phyloP scores from a whole-genome alignment of 2,113 vertebrate species.

The Vidua chalybeata region DNA sequence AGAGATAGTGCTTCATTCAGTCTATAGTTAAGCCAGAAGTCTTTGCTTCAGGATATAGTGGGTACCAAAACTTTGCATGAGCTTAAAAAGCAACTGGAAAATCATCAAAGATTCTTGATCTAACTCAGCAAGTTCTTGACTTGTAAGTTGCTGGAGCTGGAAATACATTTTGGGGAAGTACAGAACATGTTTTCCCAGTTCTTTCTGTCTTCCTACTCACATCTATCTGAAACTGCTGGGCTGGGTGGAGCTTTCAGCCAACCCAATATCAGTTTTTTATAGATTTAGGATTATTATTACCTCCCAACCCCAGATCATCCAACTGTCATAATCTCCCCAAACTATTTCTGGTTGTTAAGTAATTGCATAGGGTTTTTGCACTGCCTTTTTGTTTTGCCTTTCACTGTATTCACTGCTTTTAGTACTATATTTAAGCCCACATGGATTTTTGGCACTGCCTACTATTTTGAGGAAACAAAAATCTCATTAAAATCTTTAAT shows the following conservation, averaged over 20 bases:
- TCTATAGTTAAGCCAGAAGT: background rate
- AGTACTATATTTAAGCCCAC: background rate
- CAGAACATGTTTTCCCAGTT: background rate
- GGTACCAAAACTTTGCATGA: background rate
- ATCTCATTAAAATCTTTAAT: background rate
- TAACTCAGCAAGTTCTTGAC: background rate
- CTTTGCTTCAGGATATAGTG: background rate
- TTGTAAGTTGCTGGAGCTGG: background rate
- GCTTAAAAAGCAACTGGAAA: background rate
- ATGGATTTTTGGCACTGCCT: background rate
- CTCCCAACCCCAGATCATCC: background rate
- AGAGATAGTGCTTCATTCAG: background rate
- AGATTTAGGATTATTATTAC: background rate
- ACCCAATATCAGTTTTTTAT: rapidly evolving
- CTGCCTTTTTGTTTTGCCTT: background rate
- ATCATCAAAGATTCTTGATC: background rate
- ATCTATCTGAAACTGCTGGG: background rate
- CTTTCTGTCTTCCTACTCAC: background rate
- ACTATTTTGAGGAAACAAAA: background rate
- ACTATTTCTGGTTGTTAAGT: background rate
- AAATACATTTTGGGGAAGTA: background rate
- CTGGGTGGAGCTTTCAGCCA: background rate
- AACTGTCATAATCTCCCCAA: background rate
- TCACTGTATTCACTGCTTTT: background rate
- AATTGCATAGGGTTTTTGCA: background rate